Base-by-base conservation (phyloP, 2,888 invertebrate species). In the Venusia cambrica region DNA sequence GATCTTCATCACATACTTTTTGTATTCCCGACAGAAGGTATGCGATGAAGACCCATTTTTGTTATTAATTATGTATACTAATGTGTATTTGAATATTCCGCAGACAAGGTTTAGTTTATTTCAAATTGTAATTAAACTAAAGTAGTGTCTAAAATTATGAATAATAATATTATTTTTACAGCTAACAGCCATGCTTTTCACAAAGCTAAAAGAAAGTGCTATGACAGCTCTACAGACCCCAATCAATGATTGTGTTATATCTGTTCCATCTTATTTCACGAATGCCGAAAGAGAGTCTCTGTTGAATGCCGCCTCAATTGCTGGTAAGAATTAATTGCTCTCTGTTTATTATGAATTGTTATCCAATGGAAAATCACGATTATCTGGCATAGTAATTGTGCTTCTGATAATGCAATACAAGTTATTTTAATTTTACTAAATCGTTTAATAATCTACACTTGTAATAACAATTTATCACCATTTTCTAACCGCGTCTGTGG, bases 101-200 rank as follows among this genome's bases (percentile, higher is more conserved):
- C n/a, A 3, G 2, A 12, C 2, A 10, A 21, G n/a, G 1, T 21
- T 21, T 1, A 1, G 11, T 21, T 3, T 11, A 13, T 29, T n/a
- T n/a, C n/a, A n/a, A n/a, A n/a, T n/a, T n/a, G n/a, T n/a, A n/a
- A n/a, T n/a, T n/a, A n/a, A n/a, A n/a, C n/a, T n/a, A n/a, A n/a
- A n/a, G n/a, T n/a, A n/a, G n/a, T n/a, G n/a, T n/a, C n/a, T n/a
- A n/a, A n/a, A n/a, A n/a, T n/a, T n/a, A n/a, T n/a, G n/a, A n/a
- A n/a, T n/a, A n/a, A n/a, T n/a, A n/a, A n/a, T n/a, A n/a, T n/a
- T n/a, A 11, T 20, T 37, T n/a, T 62, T 64, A 36, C 64, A 87
- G 89, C 91, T 99, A 55, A 93, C 97, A 21, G 98, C 97, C 6
- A 99, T 99, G 96, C 88, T 99, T 49, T 92, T 99, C 54, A 98